These are phyloP conservation scores for Cataglyphis hispanica DNA, from an alignment of 1,140 invertebrate genomes.

Conservation along the genomic window DNA sequence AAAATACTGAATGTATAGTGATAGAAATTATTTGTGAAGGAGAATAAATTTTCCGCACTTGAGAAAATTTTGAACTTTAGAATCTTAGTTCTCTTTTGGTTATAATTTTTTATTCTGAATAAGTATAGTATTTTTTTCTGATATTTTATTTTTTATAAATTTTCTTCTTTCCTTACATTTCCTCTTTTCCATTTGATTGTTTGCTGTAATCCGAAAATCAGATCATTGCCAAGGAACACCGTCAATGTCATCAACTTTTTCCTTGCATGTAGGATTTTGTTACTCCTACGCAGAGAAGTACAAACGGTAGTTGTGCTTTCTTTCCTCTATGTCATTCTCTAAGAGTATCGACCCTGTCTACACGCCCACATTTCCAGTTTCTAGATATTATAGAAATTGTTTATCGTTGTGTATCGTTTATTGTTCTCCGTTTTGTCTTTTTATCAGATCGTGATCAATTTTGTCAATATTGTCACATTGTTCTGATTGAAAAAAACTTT, in stretches of 20 bases:
- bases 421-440: constrained; percentile 52
- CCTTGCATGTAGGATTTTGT: constrained; percentile 25
- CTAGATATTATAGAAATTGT: constrained; percentile 63
- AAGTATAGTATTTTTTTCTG: neutral
- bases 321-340: constrained; percentile 57
- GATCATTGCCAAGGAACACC: constrained; percentile 76
- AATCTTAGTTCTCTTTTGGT: neutral
- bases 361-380: constrained; percentile 53
- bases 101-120: neutral
- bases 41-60: too few relatives aligned
- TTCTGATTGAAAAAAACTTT: constrained; percentile 6
- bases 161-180: constrained; percentile 6
- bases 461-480: constrained; percentile 8
- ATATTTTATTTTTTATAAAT: neutral
- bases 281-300: constrained; percentile 64
- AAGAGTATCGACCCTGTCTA: constrained; percentile 54
- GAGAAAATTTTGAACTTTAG: neutral
- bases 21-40: too few relatives aligned
- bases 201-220: constrained; percentile 62
- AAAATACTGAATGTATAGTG: too few relatives aligned
- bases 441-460: neutral
- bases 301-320: constrained; percentile 72
- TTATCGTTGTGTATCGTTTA: constrained; percentile 70
- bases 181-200: constrained; percentile 20
- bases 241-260: constrained; percentile 51